phyloP scores from a whole-genome alignment of 1,140 invertebrate species.

The Papilio dardanus region DNA sequence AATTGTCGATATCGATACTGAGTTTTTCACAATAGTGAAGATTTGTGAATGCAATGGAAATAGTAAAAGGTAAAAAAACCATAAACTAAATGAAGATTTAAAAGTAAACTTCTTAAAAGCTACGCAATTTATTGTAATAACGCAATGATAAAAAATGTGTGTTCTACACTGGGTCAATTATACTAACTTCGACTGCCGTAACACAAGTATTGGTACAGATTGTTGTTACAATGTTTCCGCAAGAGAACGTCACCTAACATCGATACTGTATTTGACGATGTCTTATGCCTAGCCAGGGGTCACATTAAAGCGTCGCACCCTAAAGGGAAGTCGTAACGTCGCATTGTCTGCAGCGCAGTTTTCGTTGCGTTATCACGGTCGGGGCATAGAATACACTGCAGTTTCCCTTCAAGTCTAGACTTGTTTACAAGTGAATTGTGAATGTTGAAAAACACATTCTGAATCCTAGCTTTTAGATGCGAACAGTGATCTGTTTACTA shows the following conservation, averaged over 20 bases:
- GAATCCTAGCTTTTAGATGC: not conserved
- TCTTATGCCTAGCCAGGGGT: not conserved
- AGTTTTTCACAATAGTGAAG: too few relatives aligned
- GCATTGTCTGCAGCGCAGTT: slow-evolving; percentile 18
- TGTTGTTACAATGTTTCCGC: too few relatives aligned
- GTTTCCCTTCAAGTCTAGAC: slow-evolving; percentile 17
- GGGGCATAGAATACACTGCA: not conserved
- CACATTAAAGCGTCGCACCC: not conserved
- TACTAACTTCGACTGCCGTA: too few relatives aligned
- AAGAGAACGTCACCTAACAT: not conserved
- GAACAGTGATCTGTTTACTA: not conserved
- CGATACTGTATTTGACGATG: not conserved
- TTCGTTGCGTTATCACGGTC: not conserved
- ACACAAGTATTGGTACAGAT: too few relatives aligned
- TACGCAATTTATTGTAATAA: too few relatives aligned
- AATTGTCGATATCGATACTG: not conserved
- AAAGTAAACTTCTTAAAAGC: too few relatives aligned
- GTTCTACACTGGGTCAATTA: too few relatives aligned
- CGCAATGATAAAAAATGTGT: too few relatives aligned
- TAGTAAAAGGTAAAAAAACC: not conserved
- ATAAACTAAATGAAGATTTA: too few relatives aligned
- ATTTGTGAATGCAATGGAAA: too few relatives aligned
- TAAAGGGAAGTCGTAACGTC: slow-evolving; percentile 23
- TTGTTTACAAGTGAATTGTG: not conserved
- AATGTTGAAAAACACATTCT: not conserved